Evolutionary conservation across 2,113 vertebrate genomes (phyloP), one percentile per base, ranked within the genome.

Genomic region (Baryphthengus martii): DNA sequence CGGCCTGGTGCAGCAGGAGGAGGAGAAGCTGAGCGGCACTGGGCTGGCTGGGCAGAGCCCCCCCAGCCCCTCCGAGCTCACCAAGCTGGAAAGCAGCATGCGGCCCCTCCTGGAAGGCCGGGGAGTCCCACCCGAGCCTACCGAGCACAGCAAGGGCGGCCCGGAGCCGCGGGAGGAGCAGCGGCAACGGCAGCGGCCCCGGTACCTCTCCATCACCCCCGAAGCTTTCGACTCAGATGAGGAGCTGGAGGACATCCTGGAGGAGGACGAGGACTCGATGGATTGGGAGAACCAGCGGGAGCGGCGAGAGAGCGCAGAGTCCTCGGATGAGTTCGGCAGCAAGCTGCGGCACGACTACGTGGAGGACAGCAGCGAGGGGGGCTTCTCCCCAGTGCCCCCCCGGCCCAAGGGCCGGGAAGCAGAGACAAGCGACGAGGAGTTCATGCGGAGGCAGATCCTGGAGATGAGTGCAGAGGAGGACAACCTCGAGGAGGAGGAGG

Each of bases 381-480:
- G 99, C 86, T 97, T 99, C 77, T 99, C 99, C 12, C 99, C 99
- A 0, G 97, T 99, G 49, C 99, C 99, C 16, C 96, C 98, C 12
- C 98, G 98, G 94, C 98, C 98, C 63, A 98, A 98, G 63, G 98
- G 98, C 88, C 96, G 88, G 61, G 98, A 98, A 42, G 98, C 98
- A 12, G 98, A 98, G 4, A 80, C 98, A 85, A 98, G 98, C 0
- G 99, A 99, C n/a, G 99, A 99, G 96, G 99, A 99, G 50, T 99
- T 99, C 95, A 99, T 99, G 99, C 98, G 99, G 77, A 98, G 98
- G 88, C 99, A 99, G 96, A 99, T 99, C 76, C 97, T 99, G 96
- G 99, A 99, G 97, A 99, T 99, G 99, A 99, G 99, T 18, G 99
- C 99, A 0, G 99, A 99, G 96, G 99, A 99, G 94, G 99, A 99